A percentile compares a stretch with the other conserved stretches of the same genome.
Conservation (phyloP, 2,797 vertebrate species). For the Tadarida brasiliensis region DNA sequence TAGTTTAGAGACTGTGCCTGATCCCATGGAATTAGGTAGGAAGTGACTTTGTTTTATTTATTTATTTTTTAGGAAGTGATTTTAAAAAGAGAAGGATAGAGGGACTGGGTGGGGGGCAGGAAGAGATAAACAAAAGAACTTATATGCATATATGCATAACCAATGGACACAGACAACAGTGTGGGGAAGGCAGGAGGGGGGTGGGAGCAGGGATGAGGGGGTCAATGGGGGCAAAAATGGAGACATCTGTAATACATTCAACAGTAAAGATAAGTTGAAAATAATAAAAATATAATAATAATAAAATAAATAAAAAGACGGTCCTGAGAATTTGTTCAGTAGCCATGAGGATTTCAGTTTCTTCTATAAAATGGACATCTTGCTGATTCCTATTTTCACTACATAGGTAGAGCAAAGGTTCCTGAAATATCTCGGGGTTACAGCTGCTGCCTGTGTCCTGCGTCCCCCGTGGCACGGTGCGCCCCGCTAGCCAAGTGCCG, state of each 20-base stretch:
- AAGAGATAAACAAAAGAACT: too few relatives aligned
- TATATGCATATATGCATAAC: too few relatives aligned
- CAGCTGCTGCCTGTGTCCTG: rapidly evolving
- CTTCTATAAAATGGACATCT: background rate
- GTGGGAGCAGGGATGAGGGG: too few relatives aligned
- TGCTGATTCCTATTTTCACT: background rate
- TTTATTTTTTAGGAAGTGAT: too few relatives aligned
- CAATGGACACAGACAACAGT: too few relatives aligned
- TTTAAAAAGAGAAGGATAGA: too few relatives aligned
- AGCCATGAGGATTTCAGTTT: background rate
- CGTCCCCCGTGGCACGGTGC: rapidly evolving
- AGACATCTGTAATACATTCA: too few relatives aligned
- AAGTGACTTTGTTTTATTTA: background rate
- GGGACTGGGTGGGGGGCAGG: too few relatives aligned
- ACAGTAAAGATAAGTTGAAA: too few relatives aligned
- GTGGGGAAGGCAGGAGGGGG: too few relatives aligned
- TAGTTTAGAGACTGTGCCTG: background rate
- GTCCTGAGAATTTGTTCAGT: background rate
- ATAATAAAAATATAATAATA: too few relatives aligned
- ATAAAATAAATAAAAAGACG: background rate
- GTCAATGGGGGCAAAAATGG: too few relatives aligned
- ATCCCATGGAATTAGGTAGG: background rate
- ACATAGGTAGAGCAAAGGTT: background rate
- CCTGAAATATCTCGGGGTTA: background rate
- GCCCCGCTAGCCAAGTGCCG: background rate